These are phyloP conservation scores for Sinocyclocheilus grahami DNA, from an alignment of 2,113 vertebrate genomes.

Conservation along the genomic window DNA sequence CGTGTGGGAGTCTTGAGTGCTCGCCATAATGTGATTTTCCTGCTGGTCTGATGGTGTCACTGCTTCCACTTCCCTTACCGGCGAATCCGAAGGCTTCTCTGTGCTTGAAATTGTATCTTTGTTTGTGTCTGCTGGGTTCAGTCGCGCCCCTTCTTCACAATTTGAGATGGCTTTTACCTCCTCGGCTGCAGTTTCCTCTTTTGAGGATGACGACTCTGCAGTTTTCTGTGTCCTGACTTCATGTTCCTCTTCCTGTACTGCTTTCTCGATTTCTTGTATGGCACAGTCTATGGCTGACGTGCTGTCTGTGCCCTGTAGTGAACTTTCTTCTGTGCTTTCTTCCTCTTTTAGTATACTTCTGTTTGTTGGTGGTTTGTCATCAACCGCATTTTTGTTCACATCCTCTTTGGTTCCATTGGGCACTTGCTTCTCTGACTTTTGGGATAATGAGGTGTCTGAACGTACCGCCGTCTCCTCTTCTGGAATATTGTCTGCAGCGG, in stretches of 20 bases:
- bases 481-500: slow-evolving; percentile 64
- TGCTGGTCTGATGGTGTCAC: slow-evolving; percentile 6
- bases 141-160: neutral
- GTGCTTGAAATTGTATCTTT: neutral
- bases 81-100: slow-evolving; percentile 11
- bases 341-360: slow-evolving; percentile 59
- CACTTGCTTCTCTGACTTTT: slow-evolving; percentile 61
- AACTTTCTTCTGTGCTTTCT: slow-evolving; percentile 2
- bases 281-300: slow-evolving; percentile 48
- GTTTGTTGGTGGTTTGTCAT: slow-evolving; percentile 32
- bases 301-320: slow-evolving; percentile 43
- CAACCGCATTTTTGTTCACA: neutral
- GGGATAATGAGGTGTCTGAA: slow-evolving; percentile 32
- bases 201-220: neutral
- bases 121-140: neutral
- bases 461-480: slow-evolving; percentile 56
- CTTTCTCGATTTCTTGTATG: slow-evolving; percentile 44
- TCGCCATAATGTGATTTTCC: slow-evolving; percentile 26
- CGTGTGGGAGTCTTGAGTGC: slow-evolving; percentile 18
- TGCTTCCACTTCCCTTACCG: slow-evolving; percentile 14
- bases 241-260: slow-evolving; percentile 50
- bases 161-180: neutral
- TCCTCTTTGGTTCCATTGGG: slow-evolving; percentile 59
- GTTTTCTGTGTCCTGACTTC: slow-evolving; percentile 16
- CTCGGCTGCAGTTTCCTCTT: neutral